Evolutionary conservation across 2,888 invertebrate species (phyloP).

Genomic region (Octonoba sinensis): DNA sequence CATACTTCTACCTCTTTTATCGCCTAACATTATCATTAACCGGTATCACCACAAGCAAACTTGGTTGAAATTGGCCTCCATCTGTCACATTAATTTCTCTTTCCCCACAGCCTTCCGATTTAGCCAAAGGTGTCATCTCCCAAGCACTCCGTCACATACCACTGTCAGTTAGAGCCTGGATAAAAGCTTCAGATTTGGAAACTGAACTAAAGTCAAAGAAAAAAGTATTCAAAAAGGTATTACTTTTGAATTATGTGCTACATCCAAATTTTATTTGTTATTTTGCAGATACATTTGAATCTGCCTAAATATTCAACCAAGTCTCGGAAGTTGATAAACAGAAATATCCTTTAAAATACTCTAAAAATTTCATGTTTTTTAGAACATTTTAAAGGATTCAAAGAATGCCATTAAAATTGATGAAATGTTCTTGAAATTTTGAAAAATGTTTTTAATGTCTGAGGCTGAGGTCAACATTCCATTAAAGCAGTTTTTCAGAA

Average conservation of each 20-base stretch:
- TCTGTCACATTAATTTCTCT: neutral
- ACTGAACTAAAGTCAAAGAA: slow-evolving; percentile 93
- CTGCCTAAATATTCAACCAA: no score
- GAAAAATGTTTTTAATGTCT: no score
- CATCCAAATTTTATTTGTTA: neutral
- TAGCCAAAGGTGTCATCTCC: slow-evolving; percentile 94
- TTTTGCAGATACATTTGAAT: neutral
- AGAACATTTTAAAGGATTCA: no score
- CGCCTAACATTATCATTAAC: no score
- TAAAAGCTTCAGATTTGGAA: slow-evolving; percentile 96
- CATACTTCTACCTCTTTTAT: no score
- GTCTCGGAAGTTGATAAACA: neutral
- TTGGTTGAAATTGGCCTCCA: no score
- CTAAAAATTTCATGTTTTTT: neutral
- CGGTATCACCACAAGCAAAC: no score
- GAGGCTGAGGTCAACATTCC: no score
- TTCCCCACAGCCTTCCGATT: slow-evolving; percentile 82
- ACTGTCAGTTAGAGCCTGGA: slow-evolving; percentile 96
- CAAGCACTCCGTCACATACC: slow-evolving; percentile 96
- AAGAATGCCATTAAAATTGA: no score
- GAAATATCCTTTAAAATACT: neutral
- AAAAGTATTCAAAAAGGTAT: slow-evolving; percentile 82
- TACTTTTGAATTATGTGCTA: neutral
- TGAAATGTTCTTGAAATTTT: no score
- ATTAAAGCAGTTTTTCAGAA: no score